Base-by-base conservation (phyloP, 1,140 invertebrate species). In the Drosophila tristis region DNA sequence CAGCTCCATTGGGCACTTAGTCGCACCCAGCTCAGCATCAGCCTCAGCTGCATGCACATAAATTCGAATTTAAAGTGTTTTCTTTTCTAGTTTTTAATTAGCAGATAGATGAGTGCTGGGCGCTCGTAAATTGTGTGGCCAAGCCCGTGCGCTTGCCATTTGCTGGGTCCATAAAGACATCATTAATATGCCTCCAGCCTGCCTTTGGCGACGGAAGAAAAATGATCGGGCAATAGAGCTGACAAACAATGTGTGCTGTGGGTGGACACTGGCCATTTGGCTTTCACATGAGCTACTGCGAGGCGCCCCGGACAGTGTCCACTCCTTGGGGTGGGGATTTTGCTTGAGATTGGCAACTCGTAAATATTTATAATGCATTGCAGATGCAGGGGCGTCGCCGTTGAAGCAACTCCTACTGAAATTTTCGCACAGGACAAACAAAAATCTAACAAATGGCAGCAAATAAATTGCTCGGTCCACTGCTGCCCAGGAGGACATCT, bases 51-150 rank as follows among this genome's bases (percentile, higher is more conserved):
- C 47, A 42, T 48, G 48, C 53, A 50, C 66, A 78, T 89, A 84
- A 89, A 89, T 89, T 80, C 84, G 64, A 57, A 65, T 74, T 72
- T 74, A 84, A 74, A 80, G 68, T 57, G 67, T 67, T 58, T 77
- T 72, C 49, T 56, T 42, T 80, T 90, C 49, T 56, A 44, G 80
- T 90, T 89, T 89, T 84, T 87, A 87, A 87, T 87, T 87, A 82
- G 79, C 50, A 66, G 64, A 71, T 87, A 72, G 80, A 87, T 84
- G 79, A 79, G 45, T 35, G 9, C 35, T 13, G 11, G 9, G 9
- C 2, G 66, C 57, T 59, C 79, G 81, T 87, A 87, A 87, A 87
- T 87, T 86, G 35, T 61, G 50, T 6, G 66, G 56, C 23, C 55
- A 54, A 82, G 51, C 39, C 61, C 53, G 59, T 23, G 26, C 48